A percentile compares a stretch with the other conserved stretches of the same genome.
These are phyloP conservation scores for Ophion obscuratus DNA, from an alignment of 2,888 invertebrate genomes.

Conservation along the genomic window DNA sequence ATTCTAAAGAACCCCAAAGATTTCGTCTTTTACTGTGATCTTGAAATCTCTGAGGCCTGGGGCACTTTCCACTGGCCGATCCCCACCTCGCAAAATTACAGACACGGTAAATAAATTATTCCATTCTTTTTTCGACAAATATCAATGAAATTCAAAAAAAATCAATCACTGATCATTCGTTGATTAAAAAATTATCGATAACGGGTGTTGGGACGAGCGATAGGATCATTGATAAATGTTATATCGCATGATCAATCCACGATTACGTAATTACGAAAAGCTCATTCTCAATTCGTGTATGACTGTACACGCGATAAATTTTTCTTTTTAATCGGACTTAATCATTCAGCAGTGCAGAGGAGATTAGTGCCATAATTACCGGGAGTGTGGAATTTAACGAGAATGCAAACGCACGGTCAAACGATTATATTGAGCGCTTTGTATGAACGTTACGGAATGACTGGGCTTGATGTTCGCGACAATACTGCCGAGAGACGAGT, in stretches of 20 bases:
- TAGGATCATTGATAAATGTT: not conserved
- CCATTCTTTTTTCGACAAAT: too few species aligned
- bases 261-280: constrained; percentile 27
- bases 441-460: constrained; percentile 38
- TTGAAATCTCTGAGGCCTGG: too few species aligned
- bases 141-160: not conserved
- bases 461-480: constrained; percentile 43
- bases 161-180: not conserved
- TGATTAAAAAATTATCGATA: not conserved
- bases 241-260: not conserved
- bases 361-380: constrained; percentile 20
- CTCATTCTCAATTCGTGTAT: not conserved
- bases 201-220: not conserved
- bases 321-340: not conserved
- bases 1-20: too few species aligned
- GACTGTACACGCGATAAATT: not conserved
- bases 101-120: too few species aligned
- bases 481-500: constrained; percentile 24
- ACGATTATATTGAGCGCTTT: not conserved
- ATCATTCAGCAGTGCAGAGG: not conserved
- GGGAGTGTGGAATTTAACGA: not conserved
- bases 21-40: too few species aligned
- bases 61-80: too few species aligned
- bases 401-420: not conserved
- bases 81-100: too few species aligned